Evolutionary conservation across 1,140 invertebrate genomes (phyloP), one percentile per base, ranked within the genome.

Genomic region (Chrysopa pallens): DNA sequence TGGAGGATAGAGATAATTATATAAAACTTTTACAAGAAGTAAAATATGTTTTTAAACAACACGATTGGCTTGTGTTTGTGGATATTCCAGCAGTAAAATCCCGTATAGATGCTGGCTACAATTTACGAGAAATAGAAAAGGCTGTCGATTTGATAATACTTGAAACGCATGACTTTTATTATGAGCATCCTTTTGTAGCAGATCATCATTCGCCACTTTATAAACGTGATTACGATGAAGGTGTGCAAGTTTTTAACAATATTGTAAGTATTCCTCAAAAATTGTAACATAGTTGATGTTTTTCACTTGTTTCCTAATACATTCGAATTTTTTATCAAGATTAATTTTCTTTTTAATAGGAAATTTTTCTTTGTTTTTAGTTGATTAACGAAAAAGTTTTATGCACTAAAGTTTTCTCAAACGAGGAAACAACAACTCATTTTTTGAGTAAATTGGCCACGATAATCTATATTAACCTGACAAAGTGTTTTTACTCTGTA

Each of bases 111-210:
- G 65, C 59, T 53, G 72, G 66, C 5, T 74, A 70, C 46, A 60
- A 52, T 17, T 50, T 51, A 1, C 29, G 43, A 4, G 47, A 50
- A 3, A 42, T 76, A 2, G 52, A 59, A 15, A 49, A 58, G 31
- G 46, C 64, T 29, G 54, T 75, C 2, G 74, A 84, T 52, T 76
- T 75, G 49, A 65, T 84, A 5, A 80, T 79, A 51, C 47, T 83
- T 4, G 77, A 80, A 72, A 62, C 70, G 6, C 81, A 81, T 53
- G 77, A 82, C 55, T 76, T 74, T 49, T 75, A 80, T 52, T 72
- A 72, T 7, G 59, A 68, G 6, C 77, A 73, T 68, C 74, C 80
- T 44, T 57, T 56, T 1, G 53, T 53, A 1, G 70, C 74, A 6
- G 76, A 73, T 13, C 64, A 70, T 43, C 72, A 73, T 48, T 64